Base-by-base conservation (phyloP, 2,797 vertebrate species). In the Buceros bicornis region DNA sequence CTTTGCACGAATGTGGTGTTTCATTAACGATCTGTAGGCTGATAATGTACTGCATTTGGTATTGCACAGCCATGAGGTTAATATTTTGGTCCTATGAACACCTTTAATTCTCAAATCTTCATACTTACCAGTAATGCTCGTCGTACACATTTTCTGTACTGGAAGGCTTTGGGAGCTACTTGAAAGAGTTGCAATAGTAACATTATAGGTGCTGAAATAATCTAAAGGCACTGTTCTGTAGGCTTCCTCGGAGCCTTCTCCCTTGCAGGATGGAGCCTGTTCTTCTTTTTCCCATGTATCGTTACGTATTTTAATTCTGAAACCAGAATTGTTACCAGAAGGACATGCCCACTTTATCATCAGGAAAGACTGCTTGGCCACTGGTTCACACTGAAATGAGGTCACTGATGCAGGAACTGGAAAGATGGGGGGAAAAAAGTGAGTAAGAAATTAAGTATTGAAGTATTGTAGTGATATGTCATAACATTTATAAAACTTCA, bases 81-180 rank as follows among this genome's bases (percentile, higher is more conserved):
- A 1, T 31, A 45, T 43, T 83, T 86, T 43, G 28, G 26, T 72
- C 21, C 67, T 47, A 61, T 2, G 13, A 81, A 6, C 43, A 33
- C 33, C 22, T 56, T 72, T 54, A 22, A 54, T 29, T 47, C n/a
- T 51, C 35, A 26, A 67, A 33, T n/a, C 43, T 62, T 53, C 21
- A 14, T 10, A 35, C 98, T 96, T 96, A 98, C 98, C 97, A 61
- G 97, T 97, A 89, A 98, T 97, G 93, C 96, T 86, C 0, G 98
- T 98, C 31, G 11, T 43, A 48, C 98, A 98, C 16, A 6, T n/a
- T 19, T 10, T 56, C 7, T 47, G 57, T 48, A 54, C 21, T 6
- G 97, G 43, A 12, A 7, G 4, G 18, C 98, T 98, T 29, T 3
- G 50, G 85, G n/a, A 61, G 21, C 10, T 29, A 72, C 87, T 96